Conservation (phyloP, 2,797 vertebrate species). For the Lophotriccus pileatus region DNA sequence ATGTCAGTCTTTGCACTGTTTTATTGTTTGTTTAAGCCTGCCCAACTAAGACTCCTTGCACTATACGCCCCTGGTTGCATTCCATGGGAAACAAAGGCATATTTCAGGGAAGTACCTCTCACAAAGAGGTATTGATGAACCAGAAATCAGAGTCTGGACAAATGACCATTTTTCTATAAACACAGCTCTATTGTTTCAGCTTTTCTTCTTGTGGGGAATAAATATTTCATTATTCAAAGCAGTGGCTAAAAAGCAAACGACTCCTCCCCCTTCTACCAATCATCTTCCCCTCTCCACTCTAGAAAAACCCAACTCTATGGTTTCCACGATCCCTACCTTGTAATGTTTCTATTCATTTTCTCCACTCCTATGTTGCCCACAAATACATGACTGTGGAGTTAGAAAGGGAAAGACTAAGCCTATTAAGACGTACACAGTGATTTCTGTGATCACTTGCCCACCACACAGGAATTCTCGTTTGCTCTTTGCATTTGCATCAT, state of each 20-base stretch:
- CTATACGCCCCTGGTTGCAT: conserved; percentile 74
- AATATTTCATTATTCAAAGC: conserved; percentile 75
- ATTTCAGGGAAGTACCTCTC: conserved; percentile 69
- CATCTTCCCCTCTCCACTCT: background rate
- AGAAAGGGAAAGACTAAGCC: background rate
- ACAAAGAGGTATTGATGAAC: conserved; percentile 81
- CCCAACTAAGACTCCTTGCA: conserved; percentile 65
- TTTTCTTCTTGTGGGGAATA: conserved; percentile 65
- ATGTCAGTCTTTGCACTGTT: conserved; percentile 58
- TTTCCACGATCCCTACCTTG: background rate
- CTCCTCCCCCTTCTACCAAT: conserved; percentile 19
- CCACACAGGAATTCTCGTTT: background rate
- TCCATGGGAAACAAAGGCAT: conserved; percentile 77
- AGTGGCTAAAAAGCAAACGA: conserved; percentile 37
- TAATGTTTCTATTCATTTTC: background rate
- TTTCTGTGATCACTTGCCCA: background rate
- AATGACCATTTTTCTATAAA: conserved; percentile 73
- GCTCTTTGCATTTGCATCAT: background rate
- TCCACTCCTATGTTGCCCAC: background rate
- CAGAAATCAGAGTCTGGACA: conserved; percentile 75
- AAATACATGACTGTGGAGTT: background rate
- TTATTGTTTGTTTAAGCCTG: conserved; percentile 69
- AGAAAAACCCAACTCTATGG: background rate
- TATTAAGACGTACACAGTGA: background rate
- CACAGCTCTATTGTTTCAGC: conserved; percentile 76